These are phyloP conservation scores for Haliaeetus leucogaster DNA, from an alignment of 2,113 vertebrate species.

Conservation along the genomic window DNA sequence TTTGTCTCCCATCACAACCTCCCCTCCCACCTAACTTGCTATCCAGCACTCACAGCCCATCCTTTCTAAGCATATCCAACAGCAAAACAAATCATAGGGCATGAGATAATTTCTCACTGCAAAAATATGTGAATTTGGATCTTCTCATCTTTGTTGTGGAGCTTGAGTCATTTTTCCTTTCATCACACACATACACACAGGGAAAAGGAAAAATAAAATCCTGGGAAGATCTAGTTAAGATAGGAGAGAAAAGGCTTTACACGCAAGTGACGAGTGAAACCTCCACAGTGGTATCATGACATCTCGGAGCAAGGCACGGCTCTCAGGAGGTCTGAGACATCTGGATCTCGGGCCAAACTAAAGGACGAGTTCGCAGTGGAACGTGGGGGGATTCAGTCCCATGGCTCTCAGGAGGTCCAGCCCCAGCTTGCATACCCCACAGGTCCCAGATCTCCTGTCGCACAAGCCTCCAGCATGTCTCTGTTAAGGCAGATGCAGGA, in stretches of 20 bases:
- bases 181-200: background rate
- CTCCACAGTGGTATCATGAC: background rate
- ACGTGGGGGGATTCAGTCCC: background rate
- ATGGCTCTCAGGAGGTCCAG: background rate
- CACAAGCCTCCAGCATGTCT: background rate
- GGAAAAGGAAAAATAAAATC: conserved; percentile 44
- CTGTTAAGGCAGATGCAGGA: background rate
- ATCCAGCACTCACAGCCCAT: conserved; percentile 28
- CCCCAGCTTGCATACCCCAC: background rate
- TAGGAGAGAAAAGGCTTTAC: conserved; percentile 47
- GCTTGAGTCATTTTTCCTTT: conserved; percentile 62
- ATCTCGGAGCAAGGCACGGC: background rate
- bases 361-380: background rate
- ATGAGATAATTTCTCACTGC: conserved; percentile 56
- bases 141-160: conserved; percentile 54
- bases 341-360: background rate
- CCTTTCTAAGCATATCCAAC: conserved; percentile 32
- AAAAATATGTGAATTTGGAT: conserved; percentile 63
- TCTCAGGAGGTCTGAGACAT: background rate
- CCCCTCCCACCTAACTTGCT: background rate
- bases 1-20: background rate
- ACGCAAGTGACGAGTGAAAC: conserved; percentile 35
- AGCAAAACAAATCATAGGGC: conserved; percentile 44
- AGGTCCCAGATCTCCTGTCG: background rate
- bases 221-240: conserved; percentile 48